Conservation (phyloP, 2,888 invertebrate genomes). For the Thecocarcelia acutangulata region DNA sequence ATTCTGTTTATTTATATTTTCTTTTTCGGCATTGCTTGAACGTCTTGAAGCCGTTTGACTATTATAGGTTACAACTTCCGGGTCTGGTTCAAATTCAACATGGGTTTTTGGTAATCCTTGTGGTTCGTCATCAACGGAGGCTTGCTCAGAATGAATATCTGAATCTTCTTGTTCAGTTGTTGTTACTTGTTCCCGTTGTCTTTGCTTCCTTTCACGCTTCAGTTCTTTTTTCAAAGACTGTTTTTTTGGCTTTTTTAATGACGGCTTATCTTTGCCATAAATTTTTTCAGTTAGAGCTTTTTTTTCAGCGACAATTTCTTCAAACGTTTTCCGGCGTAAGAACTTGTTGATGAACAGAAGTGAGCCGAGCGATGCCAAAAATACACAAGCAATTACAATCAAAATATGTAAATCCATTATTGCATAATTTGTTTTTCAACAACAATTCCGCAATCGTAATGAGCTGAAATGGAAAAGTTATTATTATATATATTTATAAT, state of each 20-base stretch:
- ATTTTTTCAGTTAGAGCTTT: slow-evolving; percentile 80
- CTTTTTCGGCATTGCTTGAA: slow-evolving; percentile 76
- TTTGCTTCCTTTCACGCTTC: slow-evolving; percentile 79
- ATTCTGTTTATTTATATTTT: slow-evolving; percentile 71
- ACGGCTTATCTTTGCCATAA: slow-evolving; percentile 77
- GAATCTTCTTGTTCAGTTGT: slow-evolving; percentile 77
- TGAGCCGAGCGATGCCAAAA: slow-evolving; percentile 80
- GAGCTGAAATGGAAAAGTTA: slow-evolving; percentile 41
- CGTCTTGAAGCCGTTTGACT: slow-evolving; percentile 70
- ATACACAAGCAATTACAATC: slow-evolving; percentile 80
- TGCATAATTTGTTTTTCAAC: slow-evolving; percentile 77
- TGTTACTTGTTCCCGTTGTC: slow-evolving; percentile 75
- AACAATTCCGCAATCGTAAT: slow-evolving; percentile 36
- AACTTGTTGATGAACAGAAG: slow-evolving; percentile 81
- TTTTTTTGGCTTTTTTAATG: slow-evolving; percentile 77
- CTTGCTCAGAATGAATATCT: slow-evolving; percentile 77
- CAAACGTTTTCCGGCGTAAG: slow-evolving; percentile 81
- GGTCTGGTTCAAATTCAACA: slow-evolving; percentile 80
- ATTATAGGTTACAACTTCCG: slow-evolving; percentile 76
- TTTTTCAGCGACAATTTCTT: slow-evolving; percentile 81
- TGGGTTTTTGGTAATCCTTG: slow-evolving; percentile 77
- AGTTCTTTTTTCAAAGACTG: slow-evolving; percentile 75
- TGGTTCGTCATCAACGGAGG: slow-evolving; percentile 74
- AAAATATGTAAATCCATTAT: slow-evolving; percentile 81
- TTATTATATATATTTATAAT: neutral